Evolutionary conservation across 2,113 vertebrate genomes (phyloP).

Genomic region (Ceratotherium simum): DNA sequence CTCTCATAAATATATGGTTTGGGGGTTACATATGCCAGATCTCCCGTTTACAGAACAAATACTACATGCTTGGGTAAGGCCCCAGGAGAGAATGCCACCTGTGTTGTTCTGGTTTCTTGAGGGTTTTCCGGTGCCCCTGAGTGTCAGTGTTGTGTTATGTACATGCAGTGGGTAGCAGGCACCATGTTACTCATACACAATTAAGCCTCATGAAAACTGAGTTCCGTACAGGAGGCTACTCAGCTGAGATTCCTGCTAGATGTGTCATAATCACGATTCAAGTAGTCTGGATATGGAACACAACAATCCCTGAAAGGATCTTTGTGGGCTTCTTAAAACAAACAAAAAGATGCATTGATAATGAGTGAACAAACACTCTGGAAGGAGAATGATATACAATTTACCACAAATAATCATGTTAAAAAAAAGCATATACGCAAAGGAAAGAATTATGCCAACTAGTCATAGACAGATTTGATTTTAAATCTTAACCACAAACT

Average conservation of each 20-base stretch:
- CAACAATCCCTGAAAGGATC: not conserved
- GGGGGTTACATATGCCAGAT: not conserved
- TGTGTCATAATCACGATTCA: not conserved
- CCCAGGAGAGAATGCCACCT: not conserved
- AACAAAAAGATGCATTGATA: not conserved
- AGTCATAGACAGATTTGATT: not conserved
- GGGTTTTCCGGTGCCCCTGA: not conserved
- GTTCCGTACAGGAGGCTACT: not conserved
- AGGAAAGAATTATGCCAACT: not conserved
- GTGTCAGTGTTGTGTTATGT: fast-evolving
- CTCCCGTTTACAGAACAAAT: not conserved
- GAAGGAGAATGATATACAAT: not conserved
- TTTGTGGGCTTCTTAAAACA: not conserved
- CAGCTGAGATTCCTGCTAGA: not conserved
- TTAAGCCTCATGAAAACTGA: not conserved
- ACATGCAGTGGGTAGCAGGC: fast-evolving
- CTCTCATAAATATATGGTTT: not conserved
- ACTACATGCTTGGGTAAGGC: not conserved
- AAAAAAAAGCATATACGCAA: not conserved
- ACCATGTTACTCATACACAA: fast-evolving
- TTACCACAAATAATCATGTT: not conserved
- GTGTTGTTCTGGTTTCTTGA: not conserved
- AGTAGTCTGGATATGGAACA: not conserved
- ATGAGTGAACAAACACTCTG: not conserved
- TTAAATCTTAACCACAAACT: not conserved